These are phyloP conservation scores for Branchinecta lindahli DNA, from an alignment of 1,140 invertebrate species.

Conservation along the genomic window DNA sequence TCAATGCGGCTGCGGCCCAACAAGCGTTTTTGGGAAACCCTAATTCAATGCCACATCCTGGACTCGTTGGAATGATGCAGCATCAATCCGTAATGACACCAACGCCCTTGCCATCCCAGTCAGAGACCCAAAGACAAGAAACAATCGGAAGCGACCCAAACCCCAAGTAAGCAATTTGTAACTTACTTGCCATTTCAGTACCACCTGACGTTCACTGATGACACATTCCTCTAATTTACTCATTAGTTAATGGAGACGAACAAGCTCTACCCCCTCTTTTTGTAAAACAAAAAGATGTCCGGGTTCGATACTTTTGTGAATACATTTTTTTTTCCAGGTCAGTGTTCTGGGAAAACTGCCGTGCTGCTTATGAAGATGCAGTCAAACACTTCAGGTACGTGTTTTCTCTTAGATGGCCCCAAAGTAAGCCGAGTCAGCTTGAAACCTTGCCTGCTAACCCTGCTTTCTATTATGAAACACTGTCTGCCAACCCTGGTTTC, in stretches of 20 bases:
- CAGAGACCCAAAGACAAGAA: conserved; percentile 21
- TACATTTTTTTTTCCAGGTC: conserved; percentile 45
- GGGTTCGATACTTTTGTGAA: conserved; percentile 16
- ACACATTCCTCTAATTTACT: too few species aligned
- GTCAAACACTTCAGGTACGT: conserved; percentile 76
- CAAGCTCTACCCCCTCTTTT: too few species aligned
- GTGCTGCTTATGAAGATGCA: conserved; percentile 79
- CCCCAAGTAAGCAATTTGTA: background rate
- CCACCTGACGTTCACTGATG: too few species aligned
- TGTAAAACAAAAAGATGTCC: too few species aligned
- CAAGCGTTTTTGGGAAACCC: conserved; percentile 19
- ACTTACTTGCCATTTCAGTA: too few species aligned
- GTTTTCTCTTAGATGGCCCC: conserved; percentile 31
- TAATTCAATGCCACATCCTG: background rate
- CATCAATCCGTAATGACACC: conserved; percentile 23
- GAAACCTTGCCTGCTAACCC: too few species aligned
- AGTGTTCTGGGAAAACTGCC: conserved; percentile 82
- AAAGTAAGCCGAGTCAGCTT: conserved; percentile 30
- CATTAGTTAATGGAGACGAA: too few species aligned
- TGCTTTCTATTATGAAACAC: too few species aligned
- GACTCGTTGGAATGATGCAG: conserved; percentile 23
- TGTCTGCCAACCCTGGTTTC: too few species aligned
- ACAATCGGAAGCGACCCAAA: conserved; percentile 18
- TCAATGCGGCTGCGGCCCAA: conserved; percentile 37
- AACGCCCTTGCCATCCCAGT: conserved; percentile 22